Percentiles rank a stretch among this genome's conserved stretches.
phyloP scores from a whole-genome alignment of 2,113 vertebrate species.

The Rallus limicola region DNA sequence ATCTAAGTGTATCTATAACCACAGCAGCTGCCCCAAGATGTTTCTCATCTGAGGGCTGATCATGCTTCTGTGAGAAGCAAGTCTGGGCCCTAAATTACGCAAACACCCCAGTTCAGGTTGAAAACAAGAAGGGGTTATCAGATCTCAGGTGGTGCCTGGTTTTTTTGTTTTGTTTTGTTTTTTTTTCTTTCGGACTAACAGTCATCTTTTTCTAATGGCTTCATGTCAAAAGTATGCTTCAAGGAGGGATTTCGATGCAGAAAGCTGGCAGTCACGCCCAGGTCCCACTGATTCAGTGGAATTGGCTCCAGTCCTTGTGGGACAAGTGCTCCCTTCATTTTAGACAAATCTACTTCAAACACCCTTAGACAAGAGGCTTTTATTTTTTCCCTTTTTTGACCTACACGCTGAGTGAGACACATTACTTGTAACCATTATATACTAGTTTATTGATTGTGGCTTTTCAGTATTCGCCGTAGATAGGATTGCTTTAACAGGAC shows the following conservation, averaged over 20 bases:
- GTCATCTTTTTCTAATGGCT: not conserved
- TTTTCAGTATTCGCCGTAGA: constrained; percentile 38
- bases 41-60: not conserved
- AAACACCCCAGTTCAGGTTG: not conserved
- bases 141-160: not conserved
- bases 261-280: not conserved
- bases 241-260: not conserved
- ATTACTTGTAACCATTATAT: constrained; percentile 26
- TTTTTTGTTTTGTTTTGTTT: not conserved
- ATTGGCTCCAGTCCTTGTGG: not conserved
- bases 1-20: not conserved
- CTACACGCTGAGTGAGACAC: not conserved
- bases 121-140: not conserved
- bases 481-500: constrained; percentile 31
- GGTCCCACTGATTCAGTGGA: not conserved
- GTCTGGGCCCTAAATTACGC: not conserved
- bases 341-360: constrained; percentile 33
- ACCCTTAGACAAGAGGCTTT: not conserved
- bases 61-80: not conserved
- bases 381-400: not conserved
- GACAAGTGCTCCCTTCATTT: constrained; percentile 25
- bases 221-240: not conserved
- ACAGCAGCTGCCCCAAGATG: not conserved
- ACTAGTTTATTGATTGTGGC: constrained; percentile 31
- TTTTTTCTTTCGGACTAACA: not conserved